Evolutionary conservation across 2,113 vertebrate species (phyloP).

Genomic region (Athene noctua): DNA sequence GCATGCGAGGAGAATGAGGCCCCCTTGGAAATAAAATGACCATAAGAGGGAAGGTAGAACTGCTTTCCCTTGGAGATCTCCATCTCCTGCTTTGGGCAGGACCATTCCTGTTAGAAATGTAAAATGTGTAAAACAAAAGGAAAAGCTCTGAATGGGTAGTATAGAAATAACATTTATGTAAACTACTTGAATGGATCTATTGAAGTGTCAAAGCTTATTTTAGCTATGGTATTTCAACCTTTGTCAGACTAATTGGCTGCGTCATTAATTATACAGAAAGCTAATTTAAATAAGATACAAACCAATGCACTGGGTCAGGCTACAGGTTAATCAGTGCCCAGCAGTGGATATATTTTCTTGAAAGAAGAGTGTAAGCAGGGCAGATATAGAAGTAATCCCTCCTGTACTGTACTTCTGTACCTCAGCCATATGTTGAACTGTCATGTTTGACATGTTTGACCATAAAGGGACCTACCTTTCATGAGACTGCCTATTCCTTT

Average conservation of each 20-base stretch:
- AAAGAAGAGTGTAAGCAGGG: not conserved
- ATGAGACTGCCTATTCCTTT: not conserved
- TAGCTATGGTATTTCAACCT: not conserved
- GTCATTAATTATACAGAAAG: slow-evolving; percentile 33
- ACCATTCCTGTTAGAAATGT: not conserved
- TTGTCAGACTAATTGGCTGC: slow-evolving; percentile 27
- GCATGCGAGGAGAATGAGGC: not conserved
- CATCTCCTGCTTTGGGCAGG: not conserved
- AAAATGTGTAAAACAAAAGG: not conserved
- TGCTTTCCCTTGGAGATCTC: not conserved
- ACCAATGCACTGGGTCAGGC: not conserved
- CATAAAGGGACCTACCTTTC: not conserved
- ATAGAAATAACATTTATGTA: not conserved
- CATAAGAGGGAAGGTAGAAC: not conserved
- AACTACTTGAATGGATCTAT: not conserved
- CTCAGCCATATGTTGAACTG: not conserved
- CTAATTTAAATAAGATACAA: slow-evolving; percentile 47
- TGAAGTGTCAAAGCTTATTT: slow-evolving; percentile 18
- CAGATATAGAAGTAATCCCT: not conserved
- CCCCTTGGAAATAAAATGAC: not conserved
- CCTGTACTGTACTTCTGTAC: rapidly evolving
- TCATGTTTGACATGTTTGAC: not conserved
- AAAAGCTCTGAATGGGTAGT: not conserved
- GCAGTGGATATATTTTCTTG: not conserved
- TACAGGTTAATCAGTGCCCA: not conserved